phyloP scores from a whole-genome alignment of 2,888 invertebrate species.

The Rhyacophila evoluta region DNA sequence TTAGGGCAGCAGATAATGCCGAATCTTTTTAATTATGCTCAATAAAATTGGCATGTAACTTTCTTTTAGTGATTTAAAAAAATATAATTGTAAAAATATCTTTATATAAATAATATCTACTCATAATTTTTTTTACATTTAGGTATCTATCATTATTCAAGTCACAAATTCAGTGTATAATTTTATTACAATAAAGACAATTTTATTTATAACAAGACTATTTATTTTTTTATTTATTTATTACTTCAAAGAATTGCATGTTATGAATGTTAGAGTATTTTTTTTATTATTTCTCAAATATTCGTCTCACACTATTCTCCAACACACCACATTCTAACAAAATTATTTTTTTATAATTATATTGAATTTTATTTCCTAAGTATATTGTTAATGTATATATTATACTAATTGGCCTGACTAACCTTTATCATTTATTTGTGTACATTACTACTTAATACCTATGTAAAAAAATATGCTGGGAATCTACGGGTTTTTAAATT shows the following conservation, averaged over 20 bases:
- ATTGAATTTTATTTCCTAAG: too few relatives aligned
- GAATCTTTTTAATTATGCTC: background rate
- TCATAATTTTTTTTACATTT: background rate
- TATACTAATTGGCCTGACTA: too few relatives aligned
- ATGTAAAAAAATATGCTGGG: too few relatives aligned
- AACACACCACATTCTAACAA: background rate
- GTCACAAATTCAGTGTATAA: slow-evolving; percentile 38
- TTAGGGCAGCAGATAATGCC: background rate
- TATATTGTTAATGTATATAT: too few relatives aligned
- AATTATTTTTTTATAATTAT: too few relatives aligned
- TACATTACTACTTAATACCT: too few relatives aligned
- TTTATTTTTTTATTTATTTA: slow-evolving; percentile 22
- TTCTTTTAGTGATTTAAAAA: background rate
- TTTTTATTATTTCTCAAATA: background rate
- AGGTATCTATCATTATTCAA: background rate
- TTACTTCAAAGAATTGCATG: background rate
- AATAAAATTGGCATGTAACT: background rate
- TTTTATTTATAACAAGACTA: slow-evolving; percentile 7
- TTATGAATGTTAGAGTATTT: background rate
- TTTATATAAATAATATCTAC: background rate
- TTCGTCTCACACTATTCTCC: background rate
- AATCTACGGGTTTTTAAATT: too few relatives aligned
- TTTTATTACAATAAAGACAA: slow-evolving; percentile 37
- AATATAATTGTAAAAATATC: slow-evolving; percentile 21
- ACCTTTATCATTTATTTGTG: too few relatives aligned